Base-by-base conservation (phyloP, 2,888 invertebrate genomes). In the Drosophila anceps region DNA sequence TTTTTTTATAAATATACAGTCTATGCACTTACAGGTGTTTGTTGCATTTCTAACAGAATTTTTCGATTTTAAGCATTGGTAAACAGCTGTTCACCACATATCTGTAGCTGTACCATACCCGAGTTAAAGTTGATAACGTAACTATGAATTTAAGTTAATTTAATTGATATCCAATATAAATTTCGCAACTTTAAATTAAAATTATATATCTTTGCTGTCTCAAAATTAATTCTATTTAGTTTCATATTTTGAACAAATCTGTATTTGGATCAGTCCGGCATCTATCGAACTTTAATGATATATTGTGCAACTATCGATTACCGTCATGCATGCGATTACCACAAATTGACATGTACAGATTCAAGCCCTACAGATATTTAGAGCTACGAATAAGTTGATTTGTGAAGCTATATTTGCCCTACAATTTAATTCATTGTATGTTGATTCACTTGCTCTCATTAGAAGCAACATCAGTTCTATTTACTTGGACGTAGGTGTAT, bases 11-110 rank as follows among this genome's bases (percentile, higher is more conserved):
- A 24, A n/a, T 27, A 27, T 31, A 20, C n/a, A 5, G 4, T 2
- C 2, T 4, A 3, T 29, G 9, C 13, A 67, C 71, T 74, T 62
- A 78, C 77, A 54, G 51, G 48, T 54, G 71, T 44, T 33, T 48
- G 54, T 27, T 64, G 75, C 77, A 77, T 77, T 54, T 15, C 64
- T 6, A 39, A 20, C 15, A 24, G 10, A 18, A 24, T 39, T 27
- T 6, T 44, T 58, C 4, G 15, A 13, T 13, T 46, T 31, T 44
- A 54, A 39, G 27, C 44, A 68, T 59, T 39, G 7, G 20, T 29
- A 18, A 71, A 57, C 77, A 77, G 77, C 79, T 77, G 77, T 54
- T 73, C 31, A 18, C 24, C 20, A 24, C 37, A 54, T 35, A 39
- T 3, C 54, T 27, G 18, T 13, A 12, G 48, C 2, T 31, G 5